Conservation (phyloP, 2,797 vertebrate species). For the Acanthurus leucopareius region DNA sequence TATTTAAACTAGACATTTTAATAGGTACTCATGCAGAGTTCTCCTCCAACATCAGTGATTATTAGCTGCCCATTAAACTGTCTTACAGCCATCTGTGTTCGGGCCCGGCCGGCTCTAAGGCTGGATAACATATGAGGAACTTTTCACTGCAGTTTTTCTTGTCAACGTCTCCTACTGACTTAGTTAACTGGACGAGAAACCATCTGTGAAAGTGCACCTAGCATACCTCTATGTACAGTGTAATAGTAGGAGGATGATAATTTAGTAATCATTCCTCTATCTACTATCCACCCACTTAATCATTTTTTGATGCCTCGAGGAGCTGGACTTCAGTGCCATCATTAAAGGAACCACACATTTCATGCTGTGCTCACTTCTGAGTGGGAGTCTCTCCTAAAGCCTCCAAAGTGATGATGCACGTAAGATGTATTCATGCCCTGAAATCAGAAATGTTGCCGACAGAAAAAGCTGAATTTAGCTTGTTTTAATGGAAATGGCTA, state of each 20-base stretch:
- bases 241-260: slow-evolving; percentile 64
- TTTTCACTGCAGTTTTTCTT: slow-evolving; percentile 40
- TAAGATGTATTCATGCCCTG: slow-evolving; percentile 33
- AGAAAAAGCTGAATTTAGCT: slow-evolving; percentile 24
- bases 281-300: slow-evolving; percentile 68
- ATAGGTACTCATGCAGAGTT: slow-evolving; percentile 6
- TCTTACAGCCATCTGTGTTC: slow-evolving; percentile 45
- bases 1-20: slow-evolving; percentile 22
- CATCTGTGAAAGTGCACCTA: slow-evolving; percentile 46
- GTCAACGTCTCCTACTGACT: slow-evolving; percentile 49
- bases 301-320: slow-evolving; percentile 62
- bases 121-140: slow-evolving; percentile 32
- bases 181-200: slow-evolving; percentile 45
- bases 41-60: slow-evolving; percentile 33
- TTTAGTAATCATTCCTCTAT: slow-evolving; percentile 63
- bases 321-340: slow-evolving; percentile 58
- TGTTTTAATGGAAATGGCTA: slow-evolving; percentile 14
- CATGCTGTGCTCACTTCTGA: slow-evolving; percentile 48
- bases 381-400: slow-evolving; percentile 58
- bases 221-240: slow-evolving; percentile 22
- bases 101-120: slow-evolving; percentile 12
- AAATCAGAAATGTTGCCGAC: slow-evolving; percentile 19
- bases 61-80: slow-evolving; percentile 47
- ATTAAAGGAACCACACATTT: slow-evolving; percentile 58
- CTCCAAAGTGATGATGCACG: slow-evolving; percentile 39